Base-by-base conservation (phyloP, 2,888 invertebrate species). In the Lochmaea capreae region DNA sequence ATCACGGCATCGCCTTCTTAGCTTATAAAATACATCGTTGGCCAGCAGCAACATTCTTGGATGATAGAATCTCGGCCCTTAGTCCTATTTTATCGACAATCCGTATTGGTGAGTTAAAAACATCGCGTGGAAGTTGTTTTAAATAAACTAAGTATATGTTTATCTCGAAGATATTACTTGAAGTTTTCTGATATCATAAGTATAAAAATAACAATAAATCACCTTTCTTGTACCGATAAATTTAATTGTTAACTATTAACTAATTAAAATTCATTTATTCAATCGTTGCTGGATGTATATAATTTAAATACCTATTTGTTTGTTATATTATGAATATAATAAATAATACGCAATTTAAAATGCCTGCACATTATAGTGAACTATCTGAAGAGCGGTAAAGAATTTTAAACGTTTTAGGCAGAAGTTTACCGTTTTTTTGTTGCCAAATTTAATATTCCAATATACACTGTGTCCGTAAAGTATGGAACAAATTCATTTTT, bases 1-100 rank as follows among this genome's bases (percentile, higher is more conserved):
- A 52, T 52, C n/a, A 8, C 8, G 16, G n/a, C 16, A 52, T 16
- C 52, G n/a, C 9, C 52, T 52, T 39, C 8, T n/a, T 16, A 16
- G 52, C n/a, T 52, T 52, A 52, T 39, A 16, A 52, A 52, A n/a
- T 52, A 52, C 16, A 52, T 52, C 52, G n/a, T 52, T 9, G 52
- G 16, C n/a, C 6, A 52, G 9, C 16, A 16, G 16, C 52, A 52
- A 52, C 52, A 52, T 52, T 52, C 52, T n/a, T 52, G 9, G 52
- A 52, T 52, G 52, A 52, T 52, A 52, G n/a, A n/a, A n/a, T 52
- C n/a, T 52, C 52, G 52, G 16, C 52, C n/a, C 52, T 52, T 52
- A 16, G 52, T 52, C 16, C 16, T 8, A 52, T 46, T 46, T 14
- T 46, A 46, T 12, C 46, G 46, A 14, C 14, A 46, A 14, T 46